Base-by-base conservation (phyloP, 1,140 invertebrate species). In the Orchesella cincta region DNA sequence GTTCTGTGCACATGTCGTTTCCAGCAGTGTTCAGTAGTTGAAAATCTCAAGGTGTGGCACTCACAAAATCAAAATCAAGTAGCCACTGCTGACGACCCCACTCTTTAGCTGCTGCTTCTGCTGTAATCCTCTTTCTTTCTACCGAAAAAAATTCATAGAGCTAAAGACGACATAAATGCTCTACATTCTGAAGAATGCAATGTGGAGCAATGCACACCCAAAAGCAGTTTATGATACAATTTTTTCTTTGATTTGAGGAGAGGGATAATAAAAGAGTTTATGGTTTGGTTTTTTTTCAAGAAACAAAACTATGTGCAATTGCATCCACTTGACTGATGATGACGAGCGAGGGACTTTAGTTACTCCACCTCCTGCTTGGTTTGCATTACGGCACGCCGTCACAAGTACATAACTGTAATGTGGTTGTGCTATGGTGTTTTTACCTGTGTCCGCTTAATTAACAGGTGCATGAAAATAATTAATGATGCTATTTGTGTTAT, bases 1-100 rank as follows among this genome's bases (percentile, higher is more conserved):
- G n/a, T n/a, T n/a, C n/a, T n/a, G n/a, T n/a, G n/a, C n/a, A n/a
- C 76, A 57, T 78, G 76, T 73, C 52, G 76, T 78, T 78, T 78
- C 72, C 76, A 78, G 73, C 76, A 75, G 39, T n/a, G 74, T 79
- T 67, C 74, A 52, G 73, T 79, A 75, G 77, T 78, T 46, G 52
- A 74, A 39, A 75, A 75, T 79, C 70, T 76, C 52, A 76, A 79
- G 78, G 78, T 76, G 78, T 79, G 78, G 74, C 78, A 73, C 20
- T 51, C 23, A 39, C 71, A 73, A 71, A 71, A 46, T 73, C 36
- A 73, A 78, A 75, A 78, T 74, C 74, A 79, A 78, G 78, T 79
- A 79, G 78, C 78, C 75, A 74, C 70, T 34, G 64, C 46, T 75
- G 74, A 67, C 74, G 36, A 75, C 57, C 74, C 35, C 64, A 75